Base-by-base conservation (phyloP, 2,113 vertebrate genomes). In the Cololabis saira region DNA sequence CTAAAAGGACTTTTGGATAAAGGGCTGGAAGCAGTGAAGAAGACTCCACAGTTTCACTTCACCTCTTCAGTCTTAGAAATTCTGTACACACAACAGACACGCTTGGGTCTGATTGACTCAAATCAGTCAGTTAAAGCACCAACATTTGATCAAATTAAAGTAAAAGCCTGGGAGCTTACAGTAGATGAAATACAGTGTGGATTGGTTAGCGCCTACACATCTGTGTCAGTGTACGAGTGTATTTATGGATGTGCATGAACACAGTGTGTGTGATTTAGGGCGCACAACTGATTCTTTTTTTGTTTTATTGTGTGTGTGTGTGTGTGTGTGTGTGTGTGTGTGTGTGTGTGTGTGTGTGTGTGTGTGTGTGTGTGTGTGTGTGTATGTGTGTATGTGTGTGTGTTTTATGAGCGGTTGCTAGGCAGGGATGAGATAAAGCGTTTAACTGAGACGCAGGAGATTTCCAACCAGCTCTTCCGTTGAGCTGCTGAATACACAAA, bases 391-490 rank as follows among this genome's bases (percentile, higher is more conserved):
- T 27, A 5, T 5, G 24, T 27, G 24, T 27, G 24, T 27, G 2
- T 27, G 24, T 83, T 78, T 88, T 86, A 63, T 72, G 74, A 75
- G 63, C 55, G 71, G 84, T 89, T 87, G 81, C 81, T 82, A 91
- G 80, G 85, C 83, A 71, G 24, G 24, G 24, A 27, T 2, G 81
- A 89, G 82, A 88, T 90, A 85, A 89, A 88, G 77, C 47, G 54
- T 85, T 81, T 77, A 84, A 83, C 83, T 40, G 68, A 88, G 78
- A 81, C 80, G 77, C 83, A 63, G 70, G 82, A 88, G 81, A 81
- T 74, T 83, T 87, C 54, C 67, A 74, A 67, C 66, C 10, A 37
- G 33, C 33, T 37, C 33, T 37, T 67, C 77, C 47, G 42, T 62
- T 76, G 68, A 81, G 78, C 73, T 80, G 76, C 65, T 76, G 82